These are phyloP conservation scores for Cnemophilus loriae DNA, from an alignment of 2,113 vertebrate genomes.

Conservation along the genomic window DNA sequence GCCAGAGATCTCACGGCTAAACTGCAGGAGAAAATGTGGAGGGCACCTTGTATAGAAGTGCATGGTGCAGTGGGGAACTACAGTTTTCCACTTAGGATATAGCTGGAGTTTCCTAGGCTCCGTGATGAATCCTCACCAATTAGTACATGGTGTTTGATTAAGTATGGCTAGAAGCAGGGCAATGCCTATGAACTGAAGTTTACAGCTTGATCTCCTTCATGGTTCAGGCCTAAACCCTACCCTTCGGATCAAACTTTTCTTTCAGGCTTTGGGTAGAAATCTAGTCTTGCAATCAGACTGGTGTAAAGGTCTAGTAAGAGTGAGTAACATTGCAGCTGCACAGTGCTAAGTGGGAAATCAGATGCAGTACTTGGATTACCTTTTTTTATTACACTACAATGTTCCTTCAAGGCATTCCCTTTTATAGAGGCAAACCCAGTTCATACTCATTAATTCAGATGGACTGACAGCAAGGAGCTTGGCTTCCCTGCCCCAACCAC, in stretches of 20 bases:
- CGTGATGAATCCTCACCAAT: not conserved
- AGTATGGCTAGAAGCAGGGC: not conserved
- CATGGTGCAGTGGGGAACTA: not conserved
- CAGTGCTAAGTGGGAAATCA: not conserved
- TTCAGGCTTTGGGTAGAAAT: not conserved
- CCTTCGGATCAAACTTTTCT: not conserved
- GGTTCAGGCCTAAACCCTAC: not conserved
- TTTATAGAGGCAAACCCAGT: not conserved
- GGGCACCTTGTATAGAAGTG: not conserved
- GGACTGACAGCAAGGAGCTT: not conserved
- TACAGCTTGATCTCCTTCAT: not conserved
- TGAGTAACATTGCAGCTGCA: not conserved
- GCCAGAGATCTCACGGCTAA: not conserved
- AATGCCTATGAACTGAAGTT: not conserved
- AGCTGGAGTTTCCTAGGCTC: not conserved
- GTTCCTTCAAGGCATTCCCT: conserved; percentile 28
- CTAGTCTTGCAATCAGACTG: not conserved
- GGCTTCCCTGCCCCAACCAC: conserved; percentile 24
- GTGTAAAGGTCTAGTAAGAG: not conserved
- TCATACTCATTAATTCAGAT: not conserved
- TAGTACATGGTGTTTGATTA: not conserved
- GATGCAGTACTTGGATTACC: not conserved
- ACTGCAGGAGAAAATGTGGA: not conserved
- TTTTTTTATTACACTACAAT: not conserved
- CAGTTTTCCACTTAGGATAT: not conserved